phyloP scores from a whole-genome alignment of 2,797 vertebrate species.

The Mus minutoides region DNA sequence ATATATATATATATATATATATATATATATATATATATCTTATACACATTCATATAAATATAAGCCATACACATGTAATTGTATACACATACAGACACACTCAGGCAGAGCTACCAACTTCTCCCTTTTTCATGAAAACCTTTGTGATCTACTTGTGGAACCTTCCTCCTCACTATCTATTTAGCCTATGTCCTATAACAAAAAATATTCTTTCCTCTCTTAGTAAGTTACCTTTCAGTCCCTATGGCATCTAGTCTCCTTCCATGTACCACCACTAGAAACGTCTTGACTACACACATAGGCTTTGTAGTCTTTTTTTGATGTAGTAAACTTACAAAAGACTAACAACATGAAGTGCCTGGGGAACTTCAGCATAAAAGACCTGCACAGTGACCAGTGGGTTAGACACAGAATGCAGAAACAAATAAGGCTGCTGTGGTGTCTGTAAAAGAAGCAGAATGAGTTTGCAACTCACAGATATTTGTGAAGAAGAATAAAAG shows the following conservation, averaged over 20 bases:
- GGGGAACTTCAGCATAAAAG: not conserved
- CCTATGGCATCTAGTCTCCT: rapidly evolving
- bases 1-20: too few species aligned
- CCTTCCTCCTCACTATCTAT: not conserved
- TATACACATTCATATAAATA: not conserved
- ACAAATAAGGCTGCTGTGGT: not conserved
- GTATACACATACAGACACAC: not conserved
- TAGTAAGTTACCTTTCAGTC: not conserved
- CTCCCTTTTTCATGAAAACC: not conserved
- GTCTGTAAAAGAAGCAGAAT: not conserved
- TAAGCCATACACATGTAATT: not conserved
- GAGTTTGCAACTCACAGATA: constrained; percentile 4
- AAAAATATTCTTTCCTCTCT: not conserved
- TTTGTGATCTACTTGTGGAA: not conserved
- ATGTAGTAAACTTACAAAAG: not conserved
- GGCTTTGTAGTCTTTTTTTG: not conserved
- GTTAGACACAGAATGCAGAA: not conserved
- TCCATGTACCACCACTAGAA: not conserved
- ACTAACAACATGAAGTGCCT: not conserved
- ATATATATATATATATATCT: not conserved
- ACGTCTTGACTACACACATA: not conserved
- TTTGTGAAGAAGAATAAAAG: not conserved
- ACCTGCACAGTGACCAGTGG: too few species aligned
- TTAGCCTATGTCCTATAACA: not conserved
- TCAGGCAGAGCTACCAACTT: not conserved